Conservation (phyloP, 2,113 vertebrate genomes). For the Octodon degus region DNA sequence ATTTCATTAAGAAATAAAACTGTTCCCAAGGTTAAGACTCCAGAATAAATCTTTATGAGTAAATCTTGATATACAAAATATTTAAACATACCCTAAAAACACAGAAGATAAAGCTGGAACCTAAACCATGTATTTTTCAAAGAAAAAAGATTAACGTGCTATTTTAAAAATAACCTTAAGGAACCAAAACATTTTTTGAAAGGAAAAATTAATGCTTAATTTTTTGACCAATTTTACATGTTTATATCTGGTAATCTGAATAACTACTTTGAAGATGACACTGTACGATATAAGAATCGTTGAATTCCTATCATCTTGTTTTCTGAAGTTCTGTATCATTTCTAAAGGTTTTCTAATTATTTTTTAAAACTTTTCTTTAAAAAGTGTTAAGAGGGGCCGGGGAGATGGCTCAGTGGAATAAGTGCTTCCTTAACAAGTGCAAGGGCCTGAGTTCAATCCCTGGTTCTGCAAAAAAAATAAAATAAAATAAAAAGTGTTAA, state of each 20-base stretch:
- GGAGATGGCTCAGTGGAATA: no score
- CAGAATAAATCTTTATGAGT: constrained; percentile 54
- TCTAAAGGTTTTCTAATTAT: no score
- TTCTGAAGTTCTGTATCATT: no score
- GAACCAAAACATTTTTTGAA: constrained; percentile 32
- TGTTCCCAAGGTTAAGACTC: not conserved
- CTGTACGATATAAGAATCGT: no score
- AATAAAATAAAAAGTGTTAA: constrained; percentile 8
- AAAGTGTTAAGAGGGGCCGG: constrained; percentile 10
- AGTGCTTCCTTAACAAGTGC: no score
- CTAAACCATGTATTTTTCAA: constrained; percentile 28
- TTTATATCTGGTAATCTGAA: no score
- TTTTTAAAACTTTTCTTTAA: not conserved
- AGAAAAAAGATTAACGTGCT: not conserved
- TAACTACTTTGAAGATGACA: no score
- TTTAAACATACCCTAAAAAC: constrained; percentile 58
- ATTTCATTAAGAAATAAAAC: constrained; percentile 49
- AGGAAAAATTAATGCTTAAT: no score
- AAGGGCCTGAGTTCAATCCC: no score
- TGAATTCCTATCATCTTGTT: no score
- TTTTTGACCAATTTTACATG: no score
- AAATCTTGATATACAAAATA: constrained; percentile 62
- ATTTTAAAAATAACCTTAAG: constrained; percentile 46
- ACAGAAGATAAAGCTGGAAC: constrained; percentile 24
- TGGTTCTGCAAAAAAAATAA: no score